Evolutionary conservation across 2,888 invertebrate species (phyloP).

Genomic region (Ectobius pallidus): DNA sequence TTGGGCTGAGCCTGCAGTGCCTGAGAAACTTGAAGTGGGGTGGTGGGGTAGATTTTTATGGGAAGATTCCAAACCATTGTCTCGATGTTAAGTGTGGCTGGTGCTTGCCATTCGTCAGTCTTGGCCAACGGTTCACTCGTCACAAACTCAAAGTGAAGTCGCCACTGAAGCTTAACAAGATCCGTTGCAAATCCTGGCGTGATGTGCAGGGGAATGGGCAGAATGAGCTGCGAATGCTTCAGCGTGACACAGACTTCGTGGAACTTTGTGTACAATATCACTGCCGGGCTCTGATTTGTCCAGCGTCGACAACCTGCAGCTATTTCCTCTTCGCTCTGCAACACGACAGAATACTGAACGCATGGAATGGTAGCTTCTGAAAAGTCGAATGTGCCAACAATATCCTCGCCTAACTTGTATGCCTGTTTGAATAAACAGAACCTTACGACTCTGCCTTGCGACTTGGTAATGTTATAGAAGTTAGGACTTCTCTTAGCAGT

Average conservation of each 20-base stretch:
- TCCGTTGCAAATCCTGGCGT: constrained; percentile 96
- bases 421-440: constrained; percentile 95
- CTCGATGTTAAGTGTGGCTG: constrained; percentile 86
- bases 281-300: constrained; percentile 53
- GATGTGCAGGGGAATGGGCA: constrained; percentile 93
- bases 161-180: constrained; percentile 86
- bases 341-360: constrained; percentile 89
- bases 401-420: constrained; percentile 96
- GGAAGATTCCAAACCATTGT: constrained; percentile 99
- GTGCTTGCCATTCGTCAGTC: constrained; percentile 78
- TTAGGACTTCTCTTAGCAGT: constrained; percentile 91
- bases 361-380: constrained; percentile 88
- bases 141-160: constrained; percentile 97
- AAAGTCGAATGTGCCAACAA: constrained; percentile 96
- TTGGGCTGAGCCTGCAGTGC: constrained; percentile 56
- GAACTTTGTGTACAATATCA: constrained; percentile 82
- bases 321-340: constrained; percentile 89
- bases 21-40: constrained; percentile 80
- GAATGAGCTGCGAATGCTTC: constrained; percentile 84
- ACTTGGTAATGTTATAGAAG: constrained; percentile 88
- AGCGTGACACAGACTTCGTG: constrained; percentile 93
- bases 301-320: constrained; percentile 57
- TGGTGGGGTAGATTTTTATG: constrained; percentile 90
- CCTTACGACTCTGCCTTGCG: constrained; percentile 90
- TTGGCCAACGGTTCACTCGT: constrained; percentile 74